Evolutionary conservation across 1,140 invertebrate genomes (phyloP).

Genomic region (Drosophila neocordata): DNA sequence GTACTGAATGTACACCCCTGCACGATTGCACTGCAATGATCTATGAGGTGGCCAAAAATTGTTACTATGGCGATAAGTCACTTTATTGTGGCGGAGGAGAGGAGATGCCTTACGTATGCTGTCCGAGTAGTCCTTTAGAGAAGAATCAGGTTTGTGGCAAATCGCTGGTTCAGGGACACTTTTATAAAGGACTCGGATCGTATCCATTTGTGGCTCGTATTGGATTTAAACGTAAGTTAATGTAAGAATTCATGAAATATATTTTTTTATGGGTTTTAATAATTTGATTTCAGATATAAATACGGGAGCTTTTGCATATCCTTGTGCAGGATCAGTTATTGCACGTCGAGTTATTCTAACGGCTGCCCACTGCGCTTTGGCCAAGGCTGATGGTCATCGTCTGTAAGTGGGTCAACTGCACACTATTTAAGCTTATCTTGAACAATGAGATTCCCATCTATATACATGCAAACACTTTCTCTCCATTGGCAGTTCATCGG

Average conservation of each 20-base stretch:
- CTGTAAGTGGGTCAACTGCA: constrained; percentile 84
- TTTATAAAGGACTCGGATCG: constrained; percentile 86
- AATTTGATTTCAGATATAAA: constrained; percentile 84
- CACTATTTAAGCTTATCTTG: constrained; percentile 3
- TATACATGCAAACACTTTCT: constrained; percentile 37
- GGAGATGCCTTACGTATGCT: constrained; percentile 80
- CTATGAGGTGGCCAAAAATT: constrained; percentile 78
- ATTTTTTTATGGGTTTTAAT: neutral
- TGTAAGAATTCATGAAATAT: neutral
- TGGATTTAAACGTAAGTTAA: constrained; percentile 86
- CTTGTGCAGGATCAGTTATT: constrained; percentile 88
- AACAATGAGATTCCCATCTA: neutral
- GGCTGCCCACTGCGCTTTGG: constrained; percentile 88
- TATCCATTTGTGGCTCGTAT: constrained; percentile 87
- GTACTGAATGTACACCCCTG: constrained; percentile 76
- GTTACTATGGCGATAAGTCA: constrained; percentile 81
- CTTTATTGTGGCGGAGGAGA: constrained; percentile 75
- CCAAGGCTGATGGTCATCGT: constrained; percentile 87
- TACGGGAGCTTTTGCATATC: constrained; percentile 86
- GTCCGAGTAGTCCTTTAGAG: constrained; percentile 78
- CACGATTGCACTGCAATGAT: constrained; percentile 78
- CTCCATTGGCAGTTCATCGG: constrained; percentile 78
- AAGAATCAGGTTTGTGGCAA: constrained; percentile 84
- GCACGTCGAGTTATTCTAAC: constrained; percentile 85
- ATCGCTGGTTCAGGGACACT: constrained; percentile 86